phyloP scores from a whole-genome alignment of 2,888 invertebrate species.

The Orthonychiurus folsomi region DNA sequence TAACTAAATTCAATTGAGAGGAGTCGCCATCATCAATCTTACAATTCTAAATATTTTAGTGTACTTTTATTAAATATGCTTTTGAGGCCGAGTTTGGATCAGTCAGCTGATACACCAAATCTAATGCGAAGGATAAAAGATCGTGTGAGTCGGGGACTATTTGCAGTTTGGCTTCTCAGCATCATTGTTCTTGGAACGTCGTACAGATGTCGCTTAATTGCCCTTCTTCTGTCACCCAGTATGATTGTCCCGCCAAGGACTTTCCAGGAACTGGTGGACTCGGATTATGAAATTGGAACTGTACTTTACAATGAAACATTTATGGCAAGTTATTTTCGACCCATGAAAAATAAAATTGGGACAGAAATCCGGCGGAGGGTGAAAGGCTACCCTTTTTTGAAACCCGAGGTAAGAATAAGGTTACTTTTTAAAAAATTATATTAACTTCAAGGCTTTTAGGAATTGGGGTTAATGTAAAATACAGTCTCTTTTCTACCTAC shows the following conservation, averaged over 20 bases:
- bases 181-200: conserved; percentile 1
- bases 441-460: no score
- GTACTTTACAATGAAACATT: conserved; percentile 2
- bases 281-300: conserved; percentile 10
- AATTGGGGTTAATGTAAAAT: not conserved
- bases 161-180: not conserved
- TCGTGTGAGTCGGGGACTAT: no score
- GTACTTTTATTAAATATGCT: no score
- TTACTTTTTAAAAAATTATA: not conserved
- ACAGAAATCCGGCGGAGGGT: not conserved
- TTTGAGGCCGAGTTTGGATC: not conserved
- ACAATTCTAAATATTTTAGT: no score
- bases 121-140: not conserved
- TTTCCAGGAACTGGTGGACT: conserved; percentile 10
- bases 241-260: not conserved
- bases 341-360: not conserved
- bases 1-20: not conserved
- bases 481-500: not conserved
- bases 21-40: not conserved
- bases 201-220: conserved; percentile 8
- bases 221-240: not conserved
- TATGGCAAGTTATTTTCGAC: not conserved
- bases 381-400: not conserved
- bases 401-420: not conserved
- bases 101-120: not conserved